phyloP scores from a whole-genome alignment of 2,797 vertebrate genomes.

The Silurus aristotelis region DNA sequence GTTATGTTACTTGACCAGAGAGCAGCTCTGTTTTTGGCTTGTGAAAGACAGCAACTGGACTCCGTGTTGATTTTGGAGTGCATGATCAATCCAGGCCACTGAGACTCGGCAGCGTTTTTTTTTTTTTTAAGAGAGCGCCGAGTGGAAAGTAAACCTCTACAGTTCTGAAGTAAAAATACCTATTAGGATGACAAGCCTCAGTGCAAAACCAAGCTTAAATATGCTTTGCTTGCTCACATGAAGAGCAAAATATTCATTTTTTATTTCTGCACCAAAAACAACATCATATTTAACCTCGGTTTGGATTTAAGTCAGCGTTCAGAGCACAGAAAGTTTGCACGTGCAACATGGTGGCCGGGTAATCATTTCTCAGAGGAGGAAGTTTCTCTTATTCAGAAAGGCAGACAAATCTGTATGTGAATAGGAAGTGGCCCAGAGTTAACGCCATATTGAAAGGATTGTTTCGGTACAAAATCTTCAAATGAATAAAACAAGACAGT shows the following conservation, averaged over 20 bases:
- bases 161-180: conserved; percentile 34
- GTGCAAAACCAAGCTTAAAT: conserved; percentile 18
- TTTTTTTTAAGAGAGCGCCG: conserved; percentile 28
- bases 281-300: background rate
- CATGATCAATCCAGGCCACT: conserved; percentile 41
- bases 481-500: too few species aligned
- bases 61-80: conserved; percentile 45
- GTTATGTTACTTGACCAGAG: conserved; percentile 25
- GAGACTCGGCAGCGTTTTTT: conserved; percentile 16
- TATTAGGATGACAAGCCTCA: conserved; percentile 23
- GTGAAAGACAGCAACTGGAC: conserved; percentile 33
- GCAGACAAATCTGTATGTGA: background rate
- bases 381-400: background rate
- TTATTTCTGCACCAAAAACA: background rate
- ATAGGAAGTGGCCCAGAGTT: background rate
- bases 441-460: background rate
- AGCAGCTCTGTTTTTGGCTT: conserved; percentile 26
- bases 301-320: background rate
- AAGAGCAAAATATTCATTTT: conserved; percentile 11
- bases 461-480: background rate
- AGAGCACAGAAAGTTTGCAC: background rate
- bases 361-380: background rate
- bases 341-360: background rate
- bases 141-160: conserved; percentile 39
- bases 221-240: background rate